These are phyloP conservation scores for Agelastica alni DNA, from an alignment of 2,888 invertebrate genomes.

Conservation along the genomic window DNA sequence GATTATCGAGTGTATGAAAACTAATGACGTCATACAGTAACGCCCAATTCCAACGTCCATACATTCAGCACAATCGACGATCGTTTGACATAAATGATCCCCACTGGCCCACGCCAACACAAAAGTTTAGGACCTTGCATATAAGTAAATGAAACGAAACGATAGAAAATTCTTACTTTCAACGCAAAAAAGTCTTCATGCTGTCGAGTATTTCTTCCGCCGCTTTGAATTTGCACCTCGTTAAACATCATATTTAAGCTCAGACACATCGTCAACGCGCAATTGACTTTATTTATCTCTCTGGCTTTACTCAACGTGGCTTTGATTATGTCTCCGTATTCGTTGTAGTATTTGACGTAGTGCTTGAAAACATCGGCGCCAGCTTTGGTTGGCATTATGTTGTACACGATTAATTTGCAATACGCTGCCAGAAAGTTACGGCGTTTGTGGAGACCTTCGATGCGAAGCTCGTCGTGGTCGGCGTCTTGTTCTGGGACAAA, in stretches of 20 bases:
- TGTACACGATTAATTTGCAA: constrained; percentile 97
- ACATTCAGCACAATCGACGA: too few relatives aligned
- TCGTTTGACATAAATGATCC: too few relatives aligned
- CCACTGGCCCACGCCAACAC: too few relatives aligned
- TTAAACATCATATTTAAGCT: constrained; percentile 88
- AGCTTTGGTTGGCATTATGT: constrained; percentile 85
- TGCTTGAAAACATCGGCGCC: constrained; percentile 91
- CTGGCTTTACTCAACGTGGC: constrained; percentile 94
- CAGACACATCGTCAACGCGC: constrained; percentile 91
- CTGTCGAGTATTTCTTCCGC: constrained; percentile 51
- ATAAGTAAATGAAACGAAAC: too few relatives aligned
- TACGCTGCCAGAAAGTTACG: constrained; percentile 95
- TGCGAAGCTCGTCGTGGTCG: constrained; percentile 93
- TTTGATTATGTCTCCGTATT: constrained; percentile 98
- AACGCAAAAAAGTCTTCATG: constrained; percentile 84
- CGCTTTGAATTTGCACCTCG: constrained; percentile 62
- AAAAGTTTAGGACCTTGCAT: too few relatives aligned
- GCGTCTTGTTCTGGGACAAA: constrained; percentile 89
- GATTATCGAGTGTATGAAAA: too few relatives aligned
- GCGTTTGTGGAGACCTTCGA: constrained; percentile 95
- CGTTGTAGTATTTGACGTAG: constrained; percentile 97
- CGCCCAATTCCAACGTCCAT: too few relatives aligned
- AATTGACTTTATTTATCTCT: constrained; percentile 96
- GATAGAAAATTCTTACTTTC: too few relatives aligned
- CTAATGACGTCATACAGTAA: too few relatives aligned